phyloP scores from a whole-genome alignment of 2,113 vertebrate species.

The Lepus timidus region DNA sequence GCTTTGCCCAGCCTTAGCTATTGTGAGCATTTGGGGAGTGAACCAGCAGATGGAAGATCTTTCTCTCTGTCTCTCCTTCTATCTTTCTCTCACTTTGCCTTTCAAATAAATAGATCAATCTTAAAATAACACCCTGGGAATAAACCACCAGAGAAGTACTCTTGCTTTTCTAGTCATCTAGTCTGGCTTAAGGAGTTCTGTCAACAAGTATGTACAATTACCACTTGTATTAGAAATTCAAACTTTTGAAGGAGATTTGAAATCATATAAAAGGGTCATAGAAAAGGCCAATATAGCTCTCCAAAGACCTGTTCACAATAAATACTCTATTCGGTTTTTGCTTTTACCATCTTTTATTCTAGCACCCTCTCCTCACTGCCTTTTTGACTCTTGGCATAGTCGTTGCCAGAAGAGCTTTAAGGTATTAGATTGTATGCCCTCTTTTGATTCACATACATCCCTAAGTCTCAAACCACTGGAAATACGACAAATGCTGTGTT shows the following conservation, averaged over 20 bases:
- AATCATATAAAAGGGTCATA: conserved; percentile 7
- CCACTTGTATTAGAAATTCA: conserved; percentile 36
- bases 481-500: conserved; percentile 50
- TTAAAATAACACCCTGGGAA: conserved; percentile 52
- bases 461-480: conserved; percentile 23
- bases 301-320: conserved; percentile 39
- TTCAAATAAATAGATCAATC: too few relatives aligned
- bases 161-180: background rate
- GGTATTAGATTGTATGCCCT: background rate
- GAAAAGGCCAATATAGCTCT: conserved; percentile 46
- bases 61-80: too few relatives aligned
- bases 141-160: conserved; percentile 41
- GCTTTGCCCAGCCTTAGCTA: too few relatives aligned
- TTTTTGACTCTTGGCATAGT: conserved; percentile 43
- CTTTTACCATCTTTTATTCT: conserved; percentile 43
- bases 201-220: background rate
- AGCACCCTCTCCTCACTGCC: background rate
- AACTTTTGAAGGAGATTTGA: conserved; percentile 51
- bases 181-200: conserved; percentile 7
- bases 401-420: background rate
- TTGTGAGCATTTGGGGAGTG: too few relatives aligned
- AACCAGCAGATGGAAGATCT: too few relatives aligned
- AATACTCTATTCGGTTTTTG: conserved; percentile 46
- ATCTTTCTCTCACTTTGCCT: too few relatives aligned
- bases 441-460: conserved; percentile 43